Conservation (phyloP, 2,888 invertebrate species). For the Linhomoeus sp. region DNA sequence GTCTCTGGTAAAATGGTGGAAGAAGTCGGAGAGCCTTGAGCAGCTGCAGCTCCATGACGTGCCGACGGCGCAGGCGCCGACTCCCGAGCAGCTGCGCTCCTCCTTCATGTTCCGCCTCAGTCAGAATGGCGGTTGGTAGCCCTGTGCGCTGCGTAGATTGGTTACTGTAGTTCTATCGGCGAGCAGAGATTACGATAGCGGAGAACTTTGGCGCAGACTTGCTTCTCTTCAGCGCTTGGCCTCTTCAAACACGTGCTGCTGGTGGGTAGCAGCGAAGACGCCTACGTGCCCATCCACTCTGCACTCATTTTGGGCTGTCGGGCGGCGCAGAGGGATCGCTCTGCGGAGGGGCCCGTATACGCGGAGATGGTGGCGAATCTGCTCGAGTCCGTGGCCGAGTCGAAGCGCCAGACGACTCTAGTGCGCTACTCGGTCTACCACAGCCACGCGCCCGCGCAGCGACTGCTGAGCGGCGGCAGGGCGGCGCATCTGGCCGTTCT, state of each 20-base stretch:
- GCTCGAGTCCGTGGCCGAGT: constrained; percentile 62
- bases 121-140: constrained; percentile 19
- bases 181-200: too few species aligned
- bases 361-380: constrained; percentile 79
- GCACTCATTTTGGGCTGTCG: constrained; percentile 83
- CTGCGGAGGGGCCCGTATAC: constrained; percentile 42
- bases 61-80: background rate
- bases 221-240: constrained; percentile 4
- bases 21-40: constrained; percentile 76
- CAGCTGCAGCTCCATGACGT: constrained; percentile 71
- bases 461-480: constrained; percentile 39
- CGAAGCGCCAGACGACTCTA: constrained; percentile 42
- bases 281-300: constrained; percentile 87
- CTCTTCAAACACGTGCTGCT: constrained; percentile 75
- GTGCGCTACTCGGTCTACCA: constrained; percentile 89
- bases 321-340: constrained; percentile 62
- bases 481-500: constrained; percentile 93
- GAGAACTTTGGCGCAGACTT: constrained; percentile 27
- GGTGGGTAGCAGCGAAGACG: constrained; percentile 83
- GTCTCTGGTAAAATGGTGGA: constrained; percentile 45
- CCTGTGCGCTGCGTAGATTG: background rate
- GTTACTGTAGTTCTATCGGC: too few species aligned
- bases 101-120: constrained; percentile 80
- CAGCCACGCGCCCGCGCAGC: constrained; percentile 43
- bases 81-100: constrained; percentile 54